phyloP scores from a whole-genome alignment of 2,888 invertebrate genomes.

The Serripes groenlandicus region DNA sequence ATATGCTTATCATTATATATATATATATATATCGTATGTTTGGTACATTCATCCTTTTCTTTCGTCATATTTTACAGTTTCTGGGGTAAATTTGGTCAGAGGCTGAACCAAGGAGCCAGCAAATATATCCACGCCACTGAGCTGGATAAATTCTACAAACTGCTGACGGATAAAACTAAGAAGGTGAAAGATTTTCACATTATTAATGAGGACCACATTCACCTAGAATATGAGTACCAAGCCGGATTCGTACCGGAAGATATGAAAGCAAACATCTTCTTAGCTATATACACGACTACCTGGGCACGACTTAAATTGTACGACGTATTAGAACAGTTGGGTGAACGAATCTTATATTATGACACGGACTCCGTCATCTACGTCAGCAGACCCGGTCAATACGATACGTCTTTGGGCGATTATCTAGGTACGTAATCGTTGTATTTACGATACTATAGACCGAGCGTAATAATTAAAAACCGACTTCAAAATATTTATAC shows the following conservation, averaged over 20 bases:
- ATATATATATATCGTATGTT: too few species aligned
- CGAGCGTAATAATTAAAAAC: too few species aligned
- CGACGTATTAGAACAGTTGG: slow-evolving; percentile 4
- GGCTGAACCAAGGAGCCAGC: slow-evolving; percentile 12
- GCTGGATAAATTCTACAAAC: slow-evolving; percentile 22
- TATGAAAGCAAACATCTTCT: slow-evolving; percentile 33
- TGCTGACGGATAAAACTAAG: slow-evolving; percentile 20
- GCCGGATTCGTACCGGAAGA: slow-evolving; percentile 27
- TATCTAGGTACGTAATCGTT: slow-evolving; percentile 10
- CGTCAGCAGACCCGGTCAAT: slow-evolving; percentile 19
- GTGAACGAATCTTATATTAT: slow-evolving; percentile 35
- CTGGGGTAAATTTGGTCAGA: slow-evolving; percentile 69
- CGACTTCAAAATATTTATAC: too few species aligned
- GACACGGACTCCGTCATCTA: slow-evolving; percentile 51
- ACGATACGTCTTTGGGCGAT: slow-evolving; percentile 36
- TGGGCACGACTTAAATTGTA: slow-evolving; percentile 46
- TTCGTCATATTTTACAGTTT: background rate
- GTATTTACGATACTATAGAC: too few species aligned
- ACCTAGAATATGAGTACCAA: slow-evolving; percentile 24
- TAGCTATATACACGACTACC: slow-evolving; percentile 52
- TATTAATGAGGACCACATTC: slow-evolving; percentile 28
- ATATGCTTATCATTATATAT: too few species aligned
- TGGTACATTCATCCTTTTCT: background rate
- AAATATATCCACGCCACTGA: slow-evolving; percentile 15
- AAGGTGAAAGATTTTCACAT: slow-evolving; percentile 33